Evolutionary conservation across 1,140 invertebrate genomes (phyloP).

Genomic region (Trichogramma pretiosum): DNA sequence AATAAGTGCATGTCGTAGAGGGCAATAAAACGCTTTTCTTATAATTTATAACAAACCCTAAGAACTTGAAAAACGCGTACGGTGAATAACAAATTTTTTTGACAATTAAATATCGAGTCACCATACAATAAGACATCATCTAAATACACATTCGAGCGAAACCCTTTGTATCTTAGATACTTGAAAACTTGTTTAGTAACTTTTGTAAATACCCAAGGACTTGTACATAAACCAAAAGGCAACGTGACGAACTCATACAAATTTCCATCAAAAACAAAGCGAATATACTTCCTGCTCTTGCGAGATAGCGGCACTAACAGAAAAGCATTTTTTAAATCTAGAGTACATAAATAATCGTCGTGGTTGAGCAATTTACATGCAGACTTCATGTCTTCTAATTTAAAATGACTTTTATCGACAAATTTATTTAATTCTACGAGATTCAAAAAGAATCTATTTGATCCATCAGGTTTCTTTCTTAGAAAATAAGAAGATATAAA

Average conservation of each 20-base stretch:
- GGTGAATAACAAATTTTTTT: background rate
- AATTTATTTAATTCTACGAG: slow-evolving; percentile 11
- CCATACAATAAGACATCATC: slow-evolving; percentile 8
- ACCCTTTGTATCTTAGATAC: slow-evolving; percentile 4
- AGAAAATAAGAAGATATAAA: slow-evolving; percentile 11
- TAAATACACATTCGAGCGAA: slow-evolving; percentile 9
- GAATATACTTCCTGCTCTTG: slow-evolving; percentile 19
- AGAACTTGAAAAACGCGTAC: background rate
- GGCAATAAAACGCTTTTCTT: slow-evolving; percentile 4
- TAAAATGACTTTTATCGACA: background rate
- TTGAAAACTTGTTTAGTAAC: slow-evolving; percentile 7
- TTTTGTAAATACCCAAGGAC: slow-evolving; percentile 26
- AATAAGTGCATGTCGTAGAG: slow-evolving; percentile 1
- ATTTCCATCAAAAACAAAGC: slow-evolving; percentile 15
- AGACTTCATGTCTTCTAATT: slow-evolving; percentile 9
- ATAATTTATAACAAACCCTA: slow-evolving; percentile 13
- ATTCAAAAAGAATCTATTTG: slow-evolving; percentile 9
- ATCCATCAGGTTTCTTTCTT: slow-evolving; percentile 3
- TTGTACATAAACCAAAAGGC: slow-evolving; percentile 2
- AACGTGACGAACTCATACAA: slow-evolving; percentile 7
- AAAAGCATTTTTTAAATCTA: slow-evolving; percentile 18
- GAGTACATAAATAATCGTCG: background rate
- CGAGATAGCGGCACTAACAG: slow-evolving; percentile 14
- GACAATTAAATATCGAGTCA: background rate
- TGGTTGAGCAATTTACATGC: slow-evolving; percentile 6